phyloP scores from a whole-genome alignment of 2,113 vertebrate genomes.

The Limnothrissa miodon region DNA sequence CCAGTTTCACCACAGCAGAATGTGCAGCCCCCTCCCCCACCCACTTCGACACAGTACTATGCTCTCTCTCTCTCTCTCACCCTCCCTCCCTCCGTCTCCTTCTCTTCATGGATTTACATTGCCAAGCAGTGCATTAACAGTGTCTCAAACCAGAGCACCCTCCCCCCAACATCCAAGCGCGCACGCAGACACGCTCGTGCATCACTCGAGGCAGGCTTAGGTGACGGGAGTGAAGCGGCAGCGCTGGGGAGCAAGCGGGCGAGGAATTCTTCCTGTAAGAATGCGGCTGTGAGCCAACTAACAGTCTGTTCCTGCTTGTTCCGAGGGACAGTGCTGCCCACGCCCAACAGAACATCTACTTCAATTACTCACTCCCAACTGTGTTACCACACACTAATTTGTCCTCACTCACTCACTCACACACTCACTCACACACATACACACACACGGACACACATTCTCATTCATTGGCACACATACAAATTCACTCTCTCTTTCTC shows the following conservation, averaged over 20 bases:
- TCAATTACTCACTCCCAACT: slow-evolving; percentile 13
- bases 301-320: slow-evolving; percentile 37
- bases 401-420: no score
- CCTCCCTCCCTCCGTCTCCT: neutral
- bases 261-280: slow-evolving; percentile 39
- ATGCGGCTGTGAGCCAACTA: slow-evolving; percentile 34
- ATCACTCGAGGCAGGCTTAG: slow-evolving; percentile 25
- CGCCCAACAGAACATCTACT: slow-evolving; percentile 21
- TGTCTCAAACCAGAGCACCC: slow-evolving; percentile 19
- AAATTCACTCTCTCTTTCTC: no score
- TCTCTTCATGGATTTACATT: slow-evolving; percentile 35
- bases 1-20: slow-evolving; percentile 9
- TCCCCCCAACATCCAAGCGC: neutral
- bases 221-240: slow-evolving; percentile 25
- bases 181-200: neutral
- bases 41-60: neutral
- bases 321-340: slow-evolving; percentile 11
- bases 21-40: neutral
- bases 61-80: neutral
- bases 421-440: neutral
- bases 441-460: neutral
- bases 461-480: no score
- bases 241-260: neutral
- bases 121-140: slow-evolving; percentile 38
- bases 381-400: neutral